These are phyloP conservation scores for Trichogramma evanescens DNA, from an alignment of 2,888 invertebrate genomes.

Conservation along the genomic window DNA sequence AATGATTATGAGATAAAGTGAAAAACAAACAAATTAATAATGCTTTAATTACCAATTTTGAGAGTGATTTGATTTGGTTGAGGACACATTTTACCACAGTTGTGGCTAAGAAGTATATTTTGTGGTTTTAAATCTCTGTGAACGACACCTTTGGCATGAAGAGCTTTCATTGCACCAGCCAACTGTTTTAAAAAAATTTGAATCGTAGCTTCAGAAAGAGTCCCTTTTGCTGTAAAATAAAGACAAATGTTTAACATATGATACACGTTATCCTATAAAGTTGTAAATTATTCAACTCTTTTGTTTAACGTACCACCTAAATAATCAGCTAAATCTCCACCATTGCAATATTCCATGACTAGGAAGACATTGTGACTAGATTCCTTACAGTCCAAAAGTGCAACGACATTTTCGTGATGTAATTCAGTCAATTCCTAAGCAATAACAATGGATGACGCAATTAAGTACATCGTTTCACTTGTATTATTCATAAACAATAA, in stretches of 20 bases:
- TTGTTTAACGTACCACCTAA: constrained; percentile 58
- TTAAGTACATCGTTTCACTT: not conserved
- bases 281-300: not conserved
- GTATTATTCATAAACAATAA: not conserved
- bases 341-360: constrained; percentile 99
- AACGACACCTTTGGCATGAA: constrained; percentile 95
- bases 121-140: constrained; percentile 99
- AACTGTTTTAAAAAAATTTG: constrained; percentile 89
- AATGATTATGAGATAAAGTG: not conserved
- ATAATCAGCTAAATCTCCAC: constrained; percentile 97
- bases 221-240: constrained; percentile 66
- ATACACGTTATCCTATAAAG: not conserved
- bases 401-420: constrained; percentile 98
- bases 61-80: constrained; percentile 81
- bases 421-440: constrained; percentile 85
- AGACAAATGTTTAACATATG: not conserved
- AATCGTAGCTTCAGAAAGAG: constrained; percentile 95
- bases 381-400: constrained; percentile 95
- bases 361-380: constrained; percentile 90
- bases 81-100: constrained; percentile 58
- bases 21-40: not conserved
- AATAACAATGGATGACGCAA: constrained; percentile 20
- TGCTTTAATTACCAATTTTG: constrained; percentile 72
- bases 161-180: constrained; percentile 94
- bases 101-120: constrained; percentile 92